These are phyloP conservation scores for Holacanthus passer DNA, from an alignment of 2,113 vertebrate genomes.

Conservation along the genomic window DNA sequence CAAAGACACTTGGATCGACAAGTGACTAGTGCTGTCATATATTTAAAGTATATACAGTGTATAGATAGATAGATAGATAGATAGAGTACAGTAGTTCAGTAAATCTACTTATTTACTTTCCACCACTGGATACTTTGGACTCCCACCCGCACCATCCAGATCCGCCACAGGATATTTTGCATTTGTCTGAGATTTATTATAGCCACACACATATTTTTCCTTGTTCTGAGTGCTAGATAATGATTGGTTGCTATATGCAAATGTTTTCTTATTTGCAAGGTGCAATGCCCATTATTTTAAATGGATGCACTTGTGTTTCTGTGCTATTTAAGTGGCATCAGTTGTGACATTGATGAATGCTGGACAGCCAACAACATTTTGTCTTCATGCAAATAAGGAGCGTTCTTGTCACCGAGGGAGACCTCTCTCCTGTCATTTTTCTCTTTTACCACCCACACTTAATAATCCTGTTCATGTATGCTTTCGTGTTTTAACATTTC, in stretches of 20 bases:
- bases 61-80: no score
- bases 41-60: no score
- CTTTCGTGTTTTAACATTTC: slow-evolving; percentile 61
- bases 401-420: not conserved
- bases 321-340: slow-evolving; percentile 41
- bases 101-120: not conserved
- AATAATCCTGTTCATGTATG: slow-evolving; percentile 58
- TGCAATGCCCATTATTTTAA: slow-evolving; percentile 30
- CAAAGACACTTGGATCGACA: no score
- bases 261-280: slow-evolving; percentile 35
- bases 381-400: slow-evolving; percentile 41
- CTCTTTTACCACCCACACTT: slow-evolving; percentile 39
- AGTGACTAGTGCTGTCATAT: no score
- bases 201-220: not conserved
- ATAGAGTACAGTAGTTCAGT: no score
- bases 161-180: not conserved
- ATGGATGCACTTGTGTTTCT: slow-evolving; percentile 31
- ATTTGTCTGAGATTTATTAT: slow-evolving; percentile 1
- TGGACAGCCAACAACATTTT: slow-evolving; percentile 28
- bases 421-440: slow-evolving; percentile 24
- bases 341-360: slow-evolving; percentile 42
- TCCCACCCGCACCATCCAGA: not conserved
- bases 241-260: slow-evolving; percentile 37
- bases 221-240: slow-evolving; percentile 12
- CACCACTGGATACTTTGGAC: not conserved